A percentile compares a stretch with the other conserved stretches of the same genome.
These are phyloP conservation scores for Halictus ligatus DNA, from an alignment of 2,888 invertebrate species.

Conservation along the genomic window DNA sequence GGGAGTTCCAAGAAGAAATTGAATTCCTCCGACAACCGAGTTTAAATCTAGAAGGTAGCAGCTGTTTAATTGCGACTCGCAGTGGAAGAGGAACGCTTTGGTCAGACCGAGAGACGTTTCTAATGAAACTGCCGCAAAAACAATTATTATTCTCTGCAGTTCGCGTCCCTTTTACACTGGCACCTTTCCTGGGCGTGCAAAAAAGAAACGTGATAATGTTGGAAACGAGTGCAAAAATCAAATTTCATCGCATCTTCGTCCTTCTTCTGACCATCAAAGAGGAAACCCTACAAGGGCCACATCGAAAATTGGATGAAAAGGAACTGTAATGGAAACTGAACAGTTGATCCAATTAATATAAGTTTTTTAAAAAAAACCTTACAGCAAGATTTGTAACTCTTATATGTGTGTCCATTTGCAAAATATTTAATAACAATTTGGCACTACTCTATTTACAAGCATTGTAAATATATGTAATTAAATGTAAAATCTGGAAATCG, in stretches of 20 bases:
- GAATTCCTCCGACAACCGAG: slow-evolving; percentile 9
- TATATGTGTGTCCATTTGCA: too few relatives aligned
- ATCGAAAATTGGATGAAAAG: not conserved
- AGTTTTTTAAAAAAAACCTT: too few relatives aligned
- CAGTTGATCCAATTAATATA: too few relatives aligned
- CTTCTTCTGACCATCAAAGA: not conserved
- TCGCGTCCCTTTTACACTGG: not conserved
- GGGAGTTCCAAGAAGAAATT: slow-evolving; percentile 18
- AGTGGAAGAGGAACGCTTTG: slow-evolving; percentile 25
- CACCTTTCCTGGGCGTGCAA: not conserved
- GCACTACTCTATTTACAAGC: too few relatives aligned
- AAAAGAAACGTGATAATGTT: not conserved
- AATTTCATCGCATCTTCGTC: not conserved
- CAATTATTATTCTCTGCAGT: slow-evolving; percentile 5
- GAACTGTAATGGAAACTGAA: not conserved
- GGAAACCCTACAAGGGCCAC: not conserved
- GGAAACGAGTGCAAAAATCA: not conserved
- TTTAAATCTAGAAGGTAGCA: slow-evolving; percentile 19
- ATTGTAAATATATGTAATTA: too few relatives aligned
- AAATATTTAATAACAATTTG: too few relatives aligned
- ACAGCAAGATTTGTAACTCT: too few relatives aligned
- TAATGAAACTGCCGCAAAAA: slow-evolving; percentile 8
- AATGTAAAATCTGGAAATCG: too few relatives aligned
- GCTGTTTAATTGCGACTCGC: slow-evolving; percentile 13
- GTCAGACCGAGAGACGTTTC: slow-evolving; percentile 14